These are phyloP conservation scores for Stenopsyche tienmushanensis DNA, from an alignment of 1,140 invertebrate species.

Conservation along the genomic window DNA sequence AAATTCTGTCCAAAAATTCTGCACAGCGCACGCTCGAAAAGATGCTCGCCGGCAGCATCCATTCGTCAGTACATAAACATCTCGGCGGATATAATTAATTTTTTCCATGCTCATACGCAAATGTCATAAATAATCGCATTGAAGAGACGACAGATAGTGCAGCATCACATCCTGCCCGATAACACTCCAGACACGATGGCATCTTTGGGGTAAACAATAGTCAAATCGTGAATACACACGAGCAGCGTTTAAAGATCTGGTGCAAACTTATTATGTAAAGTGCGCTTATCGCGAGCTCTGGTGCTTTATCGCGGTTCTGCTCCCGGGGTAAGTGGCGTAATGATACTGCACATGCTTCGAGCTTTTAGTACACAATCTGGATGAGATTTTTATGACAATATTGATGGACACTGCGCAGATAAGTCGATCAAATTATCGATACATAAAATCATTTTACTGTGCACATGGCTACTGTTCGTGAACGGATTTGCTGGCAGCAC, in stretches of 20 bases:
- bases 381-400: too few relatives aligned
- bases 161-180: conserved; percentile 9
- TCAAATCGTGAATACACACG: background rate
- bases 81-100: conserved; percentile 21
- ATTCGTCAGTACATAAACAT: background rate
- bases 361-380: too few relatives aligned
- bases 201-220: conserved; percentile 16
- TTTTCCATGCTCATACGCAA: conserved; percentile 6
- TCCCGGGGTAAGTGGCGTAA: too few relatives aligned
- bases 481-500: background rate
- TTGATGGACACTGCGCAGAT: too few relatives aligned
- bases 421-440: too few relatives aligned
- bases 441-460: background rate
- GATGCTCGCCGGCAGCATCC: too few relatives aligned
- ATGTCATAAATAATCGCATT: conserved; percentile 17
- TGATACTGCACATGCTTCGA: too few relatives aligned
- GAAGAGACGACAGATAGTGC: too few relatives aligned
- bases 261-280: too few relatives aligned
- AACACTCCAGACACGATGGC: conserved; percentile 14
- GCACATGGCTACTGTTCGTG: background rate
- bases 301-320: too few relatives aligned
- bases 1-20: background rate
- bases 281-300: too few relatives aligned
- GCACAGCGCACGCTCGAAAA: background rate
- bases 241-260: too few relatives aligned